Percentiles rank a stretch among this genome's conserved stretches.
Conservation (phyloP, 2,113 vertebrate species). For the Coracopsis vasa region DNA sequence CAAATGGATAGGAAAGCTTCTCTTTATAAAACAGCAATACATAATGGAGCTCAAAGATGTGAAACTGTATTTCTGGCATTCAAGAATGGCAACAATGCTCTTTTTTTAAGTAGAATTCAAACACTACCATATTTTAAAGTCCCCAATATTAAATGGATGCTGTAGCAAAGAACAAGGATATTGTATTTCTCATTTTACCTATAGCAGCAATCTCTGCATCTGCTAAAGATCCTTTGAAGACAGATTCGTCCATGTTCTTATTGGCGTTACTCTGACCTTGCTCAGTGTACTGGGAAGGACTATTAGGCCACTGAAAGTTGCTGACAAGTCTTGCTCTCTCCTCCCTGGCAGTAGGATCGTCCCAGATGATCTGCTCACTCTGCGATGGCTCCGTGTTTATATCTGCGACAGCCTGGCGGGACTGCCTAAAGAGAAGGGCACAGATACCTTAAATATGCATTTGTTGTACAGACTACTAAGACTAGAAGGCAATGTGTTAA, state of each 20-base stretch:
- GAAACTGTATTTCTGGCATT: neutral
- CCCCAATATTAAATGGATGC: neutral
- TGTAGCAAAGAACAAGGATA: neutral
- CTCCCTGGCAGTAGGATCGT: slow-evolving; percentile 94
- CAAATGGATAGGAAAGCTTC: neutral
- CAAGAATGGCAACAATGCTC: neutral
- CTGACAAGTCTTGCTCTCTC: slow-evolving; percentile 94
- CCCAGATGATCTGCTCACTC: slow-evolving; percentile 97
- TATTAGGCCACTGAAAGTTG: slow-evolving; percentile 92
- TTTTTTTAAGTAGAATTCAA: neutral
- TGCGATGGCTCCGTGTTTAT: slow-evolving; percentile 94
- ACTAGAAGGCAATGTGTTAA: neutral
- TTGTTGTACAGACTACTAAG: neutral
- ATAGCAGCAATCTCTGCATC: slow-evolving; percentile 83
- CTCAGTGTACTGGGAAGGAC: slow-evolving; percentile 88
- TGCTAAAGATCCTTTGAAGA: slow-evolving; percentile 73
- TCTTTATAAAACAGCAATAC: neutral
- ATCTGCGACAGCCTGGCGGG: slow-evolving; percentile 80
- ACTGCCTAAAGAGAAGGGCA: slow-evolving; percentile 75
- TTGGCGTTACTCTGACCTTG: slow-evolving; percentile 38
- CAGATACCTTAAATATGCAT: neutral
- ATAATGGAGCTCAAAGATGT: neutral
- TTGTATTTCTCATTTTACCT: slow-evolving; percentile 70
- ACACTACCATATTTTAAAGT: neutral
- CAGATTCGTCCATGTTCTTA: slow-evolving; percentile 54